Conservation (phyloP, 2,888 invertebrate genomes). For the Molanna angustata region DNA sequence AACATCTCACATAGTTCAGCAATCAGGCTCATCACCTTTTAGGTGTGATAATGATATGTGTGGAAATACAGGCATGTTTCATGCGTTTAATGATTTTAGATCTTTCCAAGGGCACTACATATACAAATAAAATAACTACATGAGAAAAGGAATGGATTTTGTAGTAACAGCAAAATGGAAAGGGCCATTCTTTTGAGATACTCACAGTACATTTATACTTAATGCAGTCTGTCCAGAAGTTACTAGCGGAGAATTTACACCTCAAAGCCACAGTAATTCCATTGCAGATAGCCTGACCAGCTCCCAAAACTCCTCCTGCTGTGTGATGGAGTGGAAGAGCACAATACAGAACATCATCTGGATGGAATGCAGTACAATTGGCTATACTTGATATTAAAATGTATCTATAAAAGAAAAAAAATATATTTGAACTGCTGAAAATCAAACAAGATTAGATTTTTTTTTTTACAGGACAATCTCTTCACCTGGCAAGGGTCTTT, state of each 20-base stretch:
- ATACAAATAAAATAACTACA: background rate
- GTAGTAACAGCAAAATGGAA: background rate
- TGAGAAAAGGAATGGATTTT: background rate
- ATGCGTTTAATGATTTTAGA: no score
- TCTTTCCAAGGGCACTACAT: no score
- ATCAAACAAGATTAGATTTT: no score
- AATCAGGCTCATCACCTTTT: no score
- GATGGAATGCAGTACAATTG: no score
- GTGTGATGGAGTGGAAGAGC: constrained; percentile 93
- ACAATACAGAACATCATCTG: constrained; percentile 80
- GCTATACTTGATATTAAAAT: constrained; percentile 66
- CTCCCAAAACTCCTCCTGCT: constrained; percentile 84
- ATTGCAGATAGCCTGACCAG: constrained; percentile 69
- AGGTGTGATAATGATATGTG: no score
- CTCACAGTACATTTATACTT: constrained; percentile 85
- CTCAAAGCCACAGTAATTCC: constrained; percentile 81
- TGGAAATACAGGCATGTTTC: no score
- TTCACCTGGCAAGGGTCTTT: no score
- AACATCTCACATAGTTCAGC: no score
- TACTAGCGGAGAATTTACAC: constrained; percentile 90
- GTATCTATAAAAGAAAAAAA: constrained; percentile 57
- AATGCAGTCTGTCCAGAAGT: constrained; percentile 91
- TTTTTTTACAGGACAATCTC: no score
- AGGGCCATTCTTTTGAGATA: background rate
- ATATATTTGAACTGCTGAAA: no score